Evolutionary conservation across 2,888 invertebrate genomes (phyloP), one percentile per base, ranked within the genome.

Genomic region (Noctua pronuba): DNA sequence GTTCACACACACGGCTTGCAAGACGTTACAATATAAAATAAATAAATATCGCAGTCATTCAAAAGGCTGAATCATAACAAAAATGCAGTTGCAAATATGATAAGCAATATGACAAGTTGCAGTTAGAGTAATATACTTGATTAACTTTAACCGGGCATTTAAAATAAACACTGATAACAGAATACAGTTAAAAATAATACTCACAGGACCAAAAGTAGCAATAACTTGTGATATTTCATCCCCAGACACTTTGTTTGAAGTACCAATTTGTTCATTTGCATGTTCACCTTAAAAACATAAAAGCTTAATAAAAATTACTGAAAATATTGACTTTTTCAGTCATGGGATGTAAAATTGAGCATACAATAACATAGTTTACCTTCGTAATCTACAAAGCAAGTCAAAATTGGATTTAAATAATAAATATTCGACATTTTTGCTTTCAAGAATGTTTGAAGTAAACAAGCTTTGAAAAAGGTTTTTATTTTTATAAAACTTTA

Each of bases 171-270:
- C 31, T 31, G 11, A 31, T 35, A 21, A 18, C 6, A 67, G 44
- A 18, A 58, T 16, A 5, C 28, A 58, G 16, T 60, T 3, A 41
- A 1, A 18, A 52, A 35, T n/a, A 55, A 78, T 75, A 94, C 96
- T 95, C 85, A 96, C 96, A 0, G 95, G 95, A 60, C 96, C 96
- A 92, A 96, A 96, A 44, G 94, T 93, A 58, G 96, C 95, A 64
- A 96, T 96, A 41, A 96, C 96, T 93, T 95, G 93, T 35, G 96
- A 93, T 90, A 96, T 95, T 90, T 96, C 96, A 88, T 96, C 96
- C 24, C 94, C 94, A 11, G 95, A 94, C 46, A 94, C 94, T 89
- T 94, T 95, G 68, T 90, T 94, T 77, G 92, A 92, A 2, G 95
- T 93, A 8, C 95, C 96, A 35, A 96, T 94, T 74, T 95, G 95